A percentile compares a stretch with the other conserved stretches of the same genome.
Conservation (phyloP, 2,888 invertebrate genomes). For the Arctia plantaginis region DNA sequence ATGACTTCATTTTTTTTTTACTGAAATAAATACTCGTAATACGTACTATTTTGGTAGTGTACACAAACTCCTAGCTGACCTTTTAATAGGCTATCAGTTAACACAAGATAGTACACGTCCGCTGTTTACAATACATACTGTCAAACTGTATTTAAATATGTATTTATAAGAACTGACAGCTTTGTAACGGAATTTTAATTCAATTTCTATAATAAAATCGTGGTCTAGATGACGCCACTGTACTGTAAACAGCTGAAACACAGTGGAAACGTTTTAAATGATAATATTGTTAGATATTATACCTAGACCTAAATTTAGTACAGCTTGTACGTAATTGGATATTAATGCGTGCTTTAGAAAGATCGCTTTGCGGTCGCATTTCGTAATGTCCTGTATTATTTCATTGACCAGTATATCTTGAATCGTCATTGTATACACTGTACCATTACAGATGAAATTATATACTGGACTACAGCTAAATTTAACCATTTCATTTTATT, state of each 20-base stretch:
- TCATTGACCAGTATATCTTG: no score
- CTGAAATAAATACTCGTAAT: no score
- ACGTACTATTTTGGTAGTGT: neutral
- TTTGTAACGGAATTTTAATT: neutral
- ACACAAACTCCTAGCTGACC: neutral
- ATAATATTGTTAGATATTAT: neutral
- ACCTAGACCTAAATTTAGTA: neutral
- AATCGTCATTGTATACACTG: no score
- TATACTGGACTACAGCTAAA: no score
- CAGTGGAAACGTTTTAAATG: neutral
- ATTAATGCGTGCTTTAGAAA: no score
- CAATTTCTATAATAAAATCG: neutral
- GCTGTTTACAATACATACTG: neutral
- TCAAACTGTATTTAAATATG: neutral
- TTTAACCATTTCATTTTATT: no score
- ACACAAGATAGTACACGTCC: neutral
- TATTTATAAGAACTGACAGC: neutral
- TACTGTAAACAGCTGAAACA: neutral
- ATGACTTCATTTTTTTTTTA: neutral
- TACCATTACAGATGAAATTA: no score
- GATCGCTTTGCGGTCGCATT: no score
- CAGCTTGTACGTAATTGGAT: neutral
- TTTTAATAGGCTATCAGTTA: neutral
- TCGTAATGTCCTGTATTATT: no score
- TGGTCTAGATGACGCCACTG: neutral